Percentiles rank a stretch among this genome's conserved stretches.
phyloP scores from a whole-genome alignment of 1,140 invertebrate species.

The Armadillidium nasatum region DNA sequence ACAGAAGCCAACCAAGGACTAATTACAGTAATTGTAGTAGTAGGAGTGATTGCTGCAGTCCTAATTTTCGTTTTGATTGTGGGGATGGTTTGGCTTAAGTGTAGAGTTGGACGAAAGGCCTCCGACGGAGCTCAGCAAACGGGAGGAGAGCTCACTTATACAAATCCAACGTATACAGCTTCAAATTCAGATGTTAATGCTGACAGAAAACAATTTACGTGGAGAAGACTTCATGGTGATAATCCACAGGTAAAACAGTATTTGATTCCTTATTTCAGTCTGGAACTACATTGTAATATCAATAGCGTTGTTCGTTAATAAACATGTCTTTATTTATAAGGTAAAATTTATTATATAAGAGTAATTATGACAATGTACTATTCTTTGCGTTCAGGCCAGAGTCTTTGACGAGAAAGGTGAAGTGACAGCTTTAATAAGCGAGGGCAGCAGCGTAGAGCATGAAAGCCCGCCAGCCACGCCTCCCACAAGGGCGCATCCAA shows the following conservation, averaged over 20 bases:
- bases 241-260: slow-evolving; percentile 32
- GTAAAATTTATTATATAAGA: background rate
- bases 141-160: slow-evolving; percentile 65
- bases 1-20: background rate
- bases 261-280: background rate
- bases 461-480: slow-evolving; percentile 40
- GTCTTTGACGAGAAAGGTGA: slow-evolving; percentile 42
- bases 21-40: background rate
- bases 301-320: background rate
- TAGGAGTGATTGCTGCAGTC: background rate
- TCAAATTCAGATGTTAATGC: slow-evolving; percentile 54
- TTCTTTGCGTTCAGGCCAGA: background rate
- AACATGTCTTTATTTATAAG: background rate
- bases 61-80: background rate
- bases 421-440: slow-evolving; percentile 41
- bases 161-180: slow-evolving; percentile 73
- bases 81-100: background rate
- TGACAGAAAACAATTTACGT: slow-evolving; percentile 48
- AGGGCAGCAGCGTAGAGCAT: slow-evolving; percentile 42
- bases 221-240: slow-evolving; percentile 36
- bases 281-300: background rate
- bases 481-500: slow-evolving; percentile 18
- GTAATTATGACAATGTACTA: background rate
- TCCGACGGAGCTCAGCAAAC: background rate
- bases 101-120: background rate